A percentile compares a stretch with the other conserved stretches of the same genome.
Evolutionary conservation across 1,140 invertebrate species (phyloP).

Genomic region (Galleria mellonella): DNA sequence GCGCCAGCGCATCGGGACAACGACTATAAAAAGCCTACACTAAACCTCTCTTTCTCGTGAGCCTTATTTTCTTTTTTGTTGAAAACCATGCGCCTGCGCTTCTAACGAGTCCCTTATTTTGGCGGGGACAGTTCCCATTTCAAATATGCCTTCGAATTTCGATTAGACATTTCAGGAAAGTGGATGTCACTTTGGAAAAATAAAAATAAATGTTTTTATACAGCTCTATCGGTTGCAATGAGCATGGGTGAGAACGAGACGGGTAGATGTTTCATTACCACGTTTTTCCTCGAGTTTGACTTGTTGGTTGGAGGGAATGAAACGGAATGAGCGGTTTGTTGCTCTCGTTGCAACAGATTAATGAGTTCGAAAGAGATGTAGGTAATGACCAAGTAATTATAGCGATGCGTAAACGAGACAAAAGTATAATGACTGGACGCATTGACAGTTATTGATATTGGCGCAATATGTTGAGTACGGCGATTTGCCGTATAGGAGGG

Average conservation of each 20-base stretch:
- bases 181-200: constrained; percentile 31
- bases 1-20: constrained; percentile 63
- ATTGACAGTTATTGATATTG: constrained; percentile 67
- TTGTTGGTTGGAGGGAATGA: constrained; percentile 45
- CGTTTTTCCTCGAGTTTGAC: constrained; percentile 25
- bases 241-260: constrained; percentile 31
- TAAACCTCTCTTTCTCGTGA: constrained; percentile 62
- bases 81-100: constrained; percentile 42
- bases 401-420: constrained; percentile 59
- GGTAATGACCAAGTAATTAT: constrained; percentile 54
- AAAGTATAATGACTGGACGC: constrained; percentile 50
- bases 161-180: constrained; percentile 51
- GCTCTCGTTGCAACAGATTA: constrained; percentile 37
- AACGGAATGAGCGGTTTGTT: constrained; percentile 44
- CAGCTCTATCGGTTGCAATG: constrained; percentile 31
- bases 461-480: constrained; percentile 35
- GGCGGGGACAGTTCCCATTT: constrained; percentile 42
- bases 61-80: constrained; percentile 56
- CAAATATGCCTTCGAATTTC: constrained; percentile 42
- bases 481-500: constrained; percentile 37
- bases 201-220: constrained; percentile 26
- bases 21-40: constrained; percentile 67
- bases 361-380: constrained; percentile 64
- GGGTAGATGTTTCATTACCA: constrained; percentile 19
- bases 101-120: constrained; percentile 39